Evolutionary conservation across 2,797 vertebrate species (phyloP).

Genomic region (Gallinago stenura): DNA sequence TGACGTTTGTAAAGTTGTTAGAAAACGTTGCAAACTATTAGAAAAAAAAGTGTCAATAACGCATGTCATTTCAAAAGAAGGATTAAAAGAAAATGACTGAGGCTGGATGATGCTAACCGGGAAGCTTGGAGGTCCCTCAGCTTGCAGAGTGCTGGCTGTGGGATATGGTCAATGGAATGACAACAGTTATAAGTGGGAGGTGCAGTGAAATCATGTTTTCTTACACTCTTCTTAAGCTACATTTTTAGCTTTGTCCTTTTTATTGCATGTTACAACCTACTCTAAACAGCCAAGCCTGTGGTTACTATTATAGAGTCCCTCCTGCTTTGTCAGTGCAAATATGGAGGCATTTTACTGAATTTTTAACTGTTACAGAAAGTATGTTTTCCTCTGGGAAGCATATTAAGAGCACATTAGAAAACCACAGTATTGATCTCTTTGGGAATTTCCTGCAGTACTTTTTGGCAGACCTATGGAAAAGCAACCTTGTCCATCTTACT

Average conservation of each 20-base stretch:
- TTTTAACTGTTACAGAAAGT: neutral
- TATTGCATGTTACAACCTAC: neutral
- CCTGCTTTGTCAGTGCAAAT: neutral
- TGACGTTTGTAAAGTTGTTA: conserved; percentile 6
- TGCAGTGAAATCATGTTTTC: neutral
- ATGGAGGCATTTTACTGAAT: neutral
- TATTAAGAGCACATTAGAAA: neutral
- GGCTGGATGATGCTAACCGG: neutral
- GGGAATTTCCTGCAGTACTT: neutral
- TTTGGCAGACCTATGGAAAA: neutral
- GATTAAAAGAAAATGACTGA: neutral
- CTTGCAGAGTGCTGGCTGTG: neutral
- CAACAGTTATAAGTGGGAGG: neutral
- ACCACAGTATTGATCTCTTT: neutral
- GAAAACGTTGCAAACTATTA: neutral
- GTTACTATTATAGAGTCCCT: neutral
- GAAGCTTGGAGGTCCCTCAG: neutral
- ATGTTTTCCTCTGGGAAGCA: neutral
- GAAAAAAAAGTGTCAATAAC: neutral
- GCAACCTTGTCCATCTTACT: neutral
- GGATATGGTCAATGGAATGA: neutral
- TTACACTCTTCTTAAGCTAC: neutral
- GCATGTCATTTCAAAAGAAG: neutral
- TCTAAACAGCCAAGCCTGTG: neutral
- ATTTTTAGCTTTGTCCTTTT: neutral